Base-by-base conservation (phyloP, 2,888 invertebrate species). In the Ormyrus thymus region DNA sequence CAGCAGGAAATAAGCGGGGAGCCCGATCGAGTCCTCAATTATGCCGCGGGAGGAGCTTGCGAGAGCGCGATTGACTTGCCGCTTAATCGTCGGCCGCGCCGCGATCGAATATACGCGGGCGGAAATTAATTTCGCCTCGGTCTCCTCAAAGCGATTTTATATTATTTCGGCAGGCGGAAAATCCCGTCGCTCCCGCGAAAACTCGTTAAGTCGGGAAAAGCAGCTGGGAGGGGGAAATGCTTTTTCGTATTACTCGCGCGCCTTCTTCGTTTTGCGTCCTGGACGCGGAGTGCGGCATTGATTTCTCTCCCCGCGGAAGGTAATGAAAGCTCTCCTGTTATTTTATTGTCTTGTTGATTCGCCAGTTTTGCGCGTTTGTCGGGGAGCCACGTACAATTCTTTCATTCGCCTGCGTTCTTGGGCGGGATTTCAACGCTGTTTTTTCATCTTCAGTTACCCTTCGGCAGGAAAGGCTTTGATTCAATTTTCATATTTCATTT, bases 141-240 rank as follows among this genome's bases (percentile, higher is more conserved):
- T 4, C 29, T 29, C 29, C 29, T 29, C 29, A 29, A 29, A 29
- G 29, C 29, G 29, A 29, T 29, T 29, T 29, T 29, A 29, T 29
- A 29, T 29, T 29, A 29, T 29, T 29, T 29, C 29, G 29, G 29
- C 29, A 2, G 29, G 29, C 29, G 29, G 29, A 29, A 29, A 3
- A 29, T 29, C 29, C 29, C 29, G 29, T 2, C 1, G 29, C 29
- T 29, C 29, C 70, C 45, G 43, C 7, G 59, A 73, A 71, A 75
- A 75, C 62, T 66, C 65, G 68, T 53, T 73, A 69, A 15, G 51
- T 45, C 62, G 71, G 53, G 51, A 76, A 75, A 56, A 56, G 75
- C 70, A 48, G 69, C 45, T 72, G 62, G 29, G 46, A 75, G n/a
- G n/a, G n/a, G n/a, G n/a, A 68, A 75, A 61, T 78, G 79, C 78